These are phyloP conservation scores for Falco berigora DNA, from an alignment of 2,797 vertebrate species.

Conservation along the genomic window DNA sequence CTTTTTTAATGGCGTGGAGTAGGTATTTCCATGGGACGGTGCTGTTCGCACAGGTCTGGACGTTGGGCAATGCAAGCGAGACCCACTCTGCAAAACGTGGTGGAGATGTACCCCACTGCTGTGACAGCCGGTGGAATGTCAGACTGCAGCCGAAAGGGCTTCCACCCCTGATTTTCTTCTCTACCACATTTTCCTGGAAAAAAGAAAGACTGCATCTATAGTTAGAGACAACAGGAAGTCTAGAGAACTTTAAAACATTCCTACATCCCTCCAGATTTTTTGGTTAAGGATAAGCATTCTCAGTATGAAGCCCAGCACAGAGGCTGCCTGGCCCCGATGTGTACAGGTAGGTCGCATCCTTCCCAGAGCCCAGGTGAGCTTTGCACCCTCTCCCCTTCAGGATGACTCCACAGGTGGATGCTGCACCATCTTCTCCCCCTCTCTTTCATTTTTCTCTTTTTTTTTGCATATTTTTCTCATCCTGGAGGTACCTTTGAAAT, in stretches of 20 bases:
- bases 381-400: neutral
- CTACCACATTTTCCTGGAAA: too few species aligned
- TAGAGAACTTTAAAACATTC: neutral
- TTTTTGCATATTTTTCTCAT: slow-evolving; percentile 10
- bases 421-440: neutral
- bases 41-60: too few species aligned
- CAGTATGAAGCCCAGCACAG: rapidly evolving
- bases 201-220: rapidly evolving
- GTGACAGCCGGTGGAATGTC: rapidly evolving
- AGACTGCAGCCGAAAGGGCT: rapidly evolving
- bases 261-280: neutral
- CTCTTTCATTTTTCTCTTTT: neutral
- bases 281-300: too few species aligned
- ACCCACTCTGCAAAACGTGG: rapidly evolving
- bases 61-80: rapidly evolving
- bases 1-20: rapidly evolving
- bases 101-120: rapidly evolving
- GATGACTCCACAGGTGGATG: slow-evolving; percentile 13
- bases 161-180: neutral
- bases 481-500: slow-evolving; percentile 62
- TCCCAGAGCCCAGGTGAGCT: neutral
- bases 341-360: rapidly evolving
- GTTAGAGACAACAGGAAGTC: rapidly evolving
- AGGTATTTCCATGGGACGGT: neutral
- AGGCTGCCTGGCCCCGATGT: rapidly evolving